Percentiles rank a stretch among this genome's conserved stretches.
phyloP scores from a whole-genome alignment of 1,140 invertebrate genomes.

The Sesamia nonagrioides region DNA sequence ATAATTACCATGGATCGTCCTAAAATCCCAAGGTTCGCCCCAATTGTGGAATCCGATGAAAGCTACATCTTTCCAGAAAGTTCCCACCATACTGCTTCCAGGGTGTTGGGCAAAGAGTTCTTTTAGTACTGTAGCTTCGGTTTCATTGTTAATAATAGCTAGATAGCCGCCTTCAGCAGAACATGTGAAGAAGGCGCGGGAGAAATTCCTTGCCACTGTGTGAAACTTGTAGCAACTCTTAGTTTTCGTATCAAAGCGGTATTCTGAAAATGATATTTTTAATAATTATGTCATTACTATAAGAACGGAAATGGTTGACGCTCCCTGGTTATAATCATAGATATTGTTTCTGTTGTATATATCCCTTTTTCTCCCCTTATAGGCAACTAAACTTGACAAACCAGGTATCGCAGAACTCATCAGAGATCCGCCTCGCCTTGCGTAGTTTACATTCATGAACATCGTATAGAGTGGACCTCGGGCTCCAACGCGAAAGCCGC shows the following conservation, averaged over 20 bases:
- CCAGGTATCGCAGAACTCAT: too few relatives aligned
- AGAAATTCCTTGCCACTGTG: slow-evolving; percentile 53
- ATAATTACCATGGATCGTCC: slow-evolving; percentile 68
- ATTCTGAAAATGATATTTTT: slow-evolving; percentile 54
- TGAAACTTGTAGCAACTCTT: slow-evolving; percentile 71
- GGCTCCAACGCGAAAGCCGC: too few relatives aligned
- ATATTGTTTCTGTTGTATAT: too few relatives aligned
- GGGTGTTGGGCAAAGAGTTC: slow-evolving; percentile 45
- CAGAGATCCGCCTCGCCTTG: too few relatives aligned
- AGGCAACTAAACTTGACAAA: too few relatives aligned
- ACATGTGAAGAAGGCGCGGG: slow-evolving; percentile 61
- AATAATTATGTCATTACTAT: too few relatives aligned
- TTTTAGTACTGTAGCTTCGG: slow-evolving; percentile 54
- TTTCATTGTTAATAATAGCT: slow-evolving; percentile 67
- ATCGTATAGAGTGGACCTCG: too few relatives aligned
- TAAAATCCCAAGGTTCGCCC: slow-evolving; percentile 64
- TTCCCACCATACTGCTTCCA: slow-evolving; percentile 52
- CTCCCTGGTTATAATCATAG: too few relatives aligned
- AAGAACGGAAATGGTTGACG: too few relatives aligned
- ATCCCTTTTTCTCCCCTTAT: too few relatives aligned
- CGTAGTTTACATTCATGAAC: too few relatives aligned
- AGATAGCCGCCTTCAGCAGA: slow-evolving; percentile 67
- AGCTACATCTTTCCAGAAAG: slow-evolving; percentile 64
- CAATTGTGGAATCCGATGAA: slow-evolving; percentile 71
- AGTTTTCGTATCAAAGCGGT: slow-evolving; percentile 46